Evolutionary conservation across 2,888 invertebrate genomes (phyloP), one percentile per base, ranked within the genome.

Genomic region (Drosophila borealis): DNA sequence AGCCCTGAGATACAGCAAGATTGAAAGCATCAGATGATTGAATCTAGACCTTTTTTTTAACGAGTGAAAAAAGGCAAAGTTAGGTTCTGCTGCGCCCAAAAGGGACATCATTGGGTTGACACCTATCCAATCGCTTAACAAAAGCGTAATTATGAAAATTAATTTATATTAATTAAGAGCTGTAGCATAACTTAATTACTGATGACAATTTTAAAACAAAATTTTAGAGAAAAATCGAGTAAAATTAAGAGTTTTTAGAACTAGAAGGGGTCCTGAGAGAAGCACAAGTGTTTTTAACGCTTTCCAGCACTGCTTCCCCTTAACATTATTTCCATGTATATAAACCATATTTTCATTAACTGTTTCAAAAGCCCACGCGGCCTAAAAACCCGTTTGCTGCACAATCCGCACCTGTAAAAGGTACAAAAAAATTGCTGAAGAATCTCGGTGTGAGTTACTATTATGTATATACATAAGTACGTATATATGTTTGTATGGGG

Each of bases 401-500:
- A 4, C 11, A 37, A 25, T 56, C 51, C 89, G 85, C 81, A 65
- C 85, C 88, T 84, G 89, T 25, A 37, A 25, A 72, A 69, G 73
- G 70, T 84, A 70, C 54, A 11, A 66, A 57, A 36, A 71, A 67
- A 50, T 59, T 49, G 56, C 57, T 70, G 82, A 79, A 85, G 84
- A 84, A 79, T 81, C 76, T 76, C 79, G 66, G 73, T 76, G 72
- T 74, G 74, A 80, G 76, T 79, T 78, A 80, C 89, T 68, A 80
- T 87, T 79, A 76, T 72, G 80, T 69, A 68, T 45, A 53, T 68
- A 42, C n/a, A 33, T 49, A 41, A 13, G 2, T 62, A 41, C 13
- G n/a, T 44, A 46, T 33, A 34, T 70, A 59, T 50, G 25, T 49
- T 44, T 57, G 62, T 63, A 63, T 74, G 69, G 39, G 63, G 69